These are phyloP conservation scores for Parazoanthus atlanticus DNA, from an alignment of 92 coral and sea anemone species.

Conservation along the genomic window DNA sequence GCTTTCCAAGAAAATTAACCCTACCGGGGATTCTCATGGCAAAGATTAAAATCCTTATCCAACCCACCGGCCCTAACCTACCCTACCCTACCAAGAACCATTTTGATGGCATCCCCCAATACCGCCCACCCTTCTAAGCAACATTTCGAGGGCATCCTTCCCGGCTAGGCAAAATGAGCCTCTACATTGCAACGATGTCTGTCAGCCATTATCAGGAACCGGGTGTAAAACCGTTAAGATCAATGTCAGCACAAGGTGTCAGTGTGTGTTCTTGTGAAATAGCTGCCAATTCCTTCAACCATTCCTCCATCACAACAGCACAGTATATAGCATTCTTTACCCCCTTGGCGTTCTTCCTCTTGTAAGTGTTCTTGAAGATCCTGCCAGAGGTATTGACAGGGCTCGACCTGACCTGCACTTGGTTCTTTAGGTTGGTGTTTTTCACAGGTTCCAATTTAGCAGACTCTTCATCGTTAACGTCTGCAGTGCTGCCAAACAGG, in stretches of 20 bases:
- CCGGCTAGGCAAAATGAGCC: background rate
- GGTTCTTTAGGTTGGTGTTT: constrained; percentile 41
- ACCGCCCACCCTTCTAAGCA: background rate
- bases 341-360: constrained; percentile 76
- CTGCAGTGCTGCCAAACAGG: constrained; percentile 70
- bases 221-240: constrained; percentile 11
- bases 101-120: background rate
- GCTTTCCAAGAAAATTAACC: background rate
- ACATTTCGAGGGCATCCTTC: no score
- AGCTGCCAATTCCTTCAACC: constrained; percentile 98
- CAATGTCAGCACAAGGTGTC: constrained; percentile 56
- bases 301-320: constrained; percentile 90
- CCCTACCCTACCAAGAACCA: background rate
- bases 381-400: constrained; percentile 29
- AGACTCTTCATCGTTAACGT: constrained; percentile 49
- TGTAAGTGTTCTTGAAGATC: constrained; percentile 66
- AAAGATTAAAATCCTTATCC: no score
- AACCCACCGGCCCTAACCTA: background rate
- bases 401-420: constrained; percentile 26
- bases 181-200: background rate
- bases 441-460: constrained; percentile 40
- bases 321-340: constrained; percentile 95
- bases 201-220: background rate
- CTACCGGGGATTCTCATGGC: no score
- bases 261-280: constrained; percentile 95